Base-by-base conservation (phyloP, 1,140 invertebrate species). In the Aleiodes sp. region DNA sequence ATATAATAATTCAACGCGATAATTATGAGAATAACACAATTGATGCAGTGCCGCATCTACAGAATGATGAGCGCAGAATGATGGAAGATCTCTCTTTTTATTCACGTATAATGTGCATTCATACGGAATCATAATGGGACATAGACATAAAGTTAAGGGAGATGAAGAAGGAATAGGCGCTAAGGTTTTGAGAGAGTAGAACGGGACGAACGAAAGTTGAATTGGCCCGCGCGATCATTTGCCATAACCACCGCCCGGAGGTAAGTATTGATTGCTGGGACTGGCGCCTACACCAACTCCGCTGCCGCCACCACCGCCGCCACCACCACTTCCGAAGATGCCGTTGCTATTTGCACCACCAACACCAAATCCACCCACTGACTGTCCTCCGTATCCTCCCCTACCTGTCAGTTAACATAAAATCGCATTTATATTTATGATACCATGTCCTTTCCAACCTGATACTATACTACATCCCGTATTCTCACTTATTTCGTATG, bases 201-300 rank as follows among this genome's bases (percentile, higher is more conserved):
- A n/a, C n/a, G n/a, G n/a, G n/a, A n/a, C n/a, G 24, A 16, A 8
- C 12, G 33, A 24, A 33, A 43, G 43, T 52, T 59, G 64, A 65
- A 46, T 43, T 62, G 60, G 68, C 43, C 35, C 65, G 70, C 65
- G 67, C 56, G 16, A 72, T 84, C 78, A 83, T 77, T 85, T 83
- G 75, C 77, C 79, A 71, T 80, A 84, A 78, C 65, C 73, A 71
- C 52, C 70, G 56, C 74, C 76, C 7, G 84, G 80, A 60, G 83
- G 82, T 71, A 83, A 73, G 73, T 84, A 85, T 81, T 84, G 84
- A 83, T 85, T 84, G 69, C 70, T 73, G 19, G 67, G 71, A 16
- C 46, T 56, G 33, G 73, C 71, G 60, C 74, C 63, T 68, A 75
- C 76, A 80, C 60, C 65, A 57, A 67, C 64, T 21, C 31, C 61